Evolutionary conservation across 2,797 vertebrate species (phyloP), one percentile per base, ranked within the genome.

Genomic region (Geotria australis): DNA sequence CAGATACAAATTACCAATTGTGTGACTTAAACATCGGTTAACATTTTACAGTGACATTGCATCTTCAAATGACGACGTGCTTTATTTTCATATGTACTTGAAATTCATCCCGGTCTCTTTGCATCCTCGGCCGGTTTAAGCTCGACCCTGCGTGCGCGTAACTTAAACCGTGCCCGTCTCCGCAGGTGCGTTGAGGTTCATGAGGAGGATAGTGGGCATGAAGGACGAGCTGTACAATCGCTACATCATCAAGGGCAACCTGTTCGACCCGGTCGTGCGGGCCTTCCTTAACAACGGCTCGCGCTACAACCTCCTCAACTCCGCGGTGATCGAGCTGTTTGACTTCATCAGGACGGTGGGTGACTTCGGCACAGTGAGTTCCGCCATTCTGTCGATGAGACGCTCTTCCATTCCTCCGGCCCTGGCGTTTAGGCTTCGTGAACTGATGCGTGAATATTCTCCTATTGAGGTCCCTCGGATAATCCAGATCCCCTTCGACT

Each of bases 171-270:
- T 10, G 46, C 15, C 12, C n/a, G 15, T 56, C 9, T 55, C 45
- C 11, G 46, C 62, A 98, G 91, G 91, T 74, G 91, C 85, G 58
- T 77, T 98, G 70, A 85, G 88, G 63, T 98, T 98, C 68, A 85
- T 95, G 91, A 81, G 89, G 64, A 77, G 86, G 61, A 95, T 98
- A 71, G 95, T 96, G 15, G 89, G 89, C 47, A 75, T 96, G 61
- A 98, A 98, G 65, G 91, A 98, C 62, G 89, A 98, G 65, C 91
- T 94, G 68, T 98, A 98, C 65, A 96, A 96, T 73, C 81, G 84
- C 63, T 98, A 96, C 65, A 95, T 95, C 71, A 88, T 83, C 69
- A 91, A 91, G 76, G 89, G 89, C 63, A 95, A 94, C 73, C 74
- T 98, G 59, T 96, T 98, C 72, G 89, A 98, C 65, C 91, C 91